A percentile compares a stretch with the other conserved stretches of the same genome.
phyloP scores from a whole-genome alignment of 2,888 invertebrate genomes.

The Leucoma salicis region DNA sequence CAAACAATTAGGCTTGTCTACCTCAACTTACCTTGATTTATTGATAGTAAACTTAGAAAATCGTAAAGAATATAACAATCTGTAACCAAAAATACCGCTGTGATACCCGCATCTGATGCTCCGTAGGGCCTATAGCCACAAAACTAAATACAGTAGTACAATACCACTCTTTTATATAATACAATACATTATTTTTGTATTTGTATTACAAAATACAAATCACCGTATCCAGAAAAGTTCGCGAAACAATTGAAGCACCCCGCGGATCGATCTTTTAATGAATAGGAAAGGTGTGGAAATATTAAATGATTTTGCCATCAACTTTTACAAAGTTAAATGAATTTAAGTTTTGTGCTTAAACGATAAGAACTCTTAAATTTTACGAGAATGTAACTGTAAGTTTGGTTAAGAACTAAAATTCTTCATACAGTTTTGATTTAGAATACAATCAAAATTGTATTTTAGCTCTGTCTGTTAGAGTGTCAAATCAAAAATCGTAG shows the following conservation, averaged over 20 bases:
- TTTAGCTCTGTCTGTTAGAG: slow-evolving; percentile 11
- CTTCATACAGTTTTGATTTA: slow-evolving; percentile 21
- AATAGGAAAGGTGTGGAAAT: slow-evolving; percentile 60
- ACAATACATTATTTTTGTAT: slow-evolving; percentile 58
- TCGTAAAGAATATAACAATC: slow-evolving; percentile 24
- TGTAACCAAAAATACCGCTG: slow-evolving; percentile 37
- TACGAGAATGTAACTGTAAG: background rate
- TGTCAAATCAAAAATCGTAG: slow-evolving; percentile 29
- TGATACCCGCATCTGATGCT: slow-evolving; percentile 53
- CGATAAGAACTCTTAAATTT: slow-evolving; percentile 13
- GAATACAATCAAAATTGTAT: slow-evolving; percentile 5
- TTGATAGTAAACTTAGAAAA: slow-evolving; percentile 9
- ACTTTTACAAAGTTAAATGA: slow-evolving; percentile 5
- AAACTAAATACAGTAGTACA: slow-evolving; percentile 54
- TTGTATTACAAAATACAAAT: slow-evolving; percentile 50
- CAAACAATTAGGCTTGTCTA: slow-evolving; percentile 21
- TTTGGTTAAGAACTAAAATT: slow-evolving; percentile 17
- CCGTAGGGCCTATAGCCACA: slow-evolving; percentile 44
- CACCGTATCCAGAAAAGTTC: slow-evolving; percentile 59
- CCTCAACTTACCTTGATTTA: slow-evolving; percentile 11
- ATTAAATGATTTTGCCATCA: slow-evolving; percentile 12
- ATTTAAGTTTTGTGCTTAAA: slow-evolving; percentile 5
- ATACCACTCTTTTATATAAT: slow-evolving; percentile 53
- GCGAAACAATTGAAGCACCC: slow-evolving; percentile 66
- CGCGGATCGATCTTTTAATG: slow-evolving; percentile 59